Conservation (phyloP, 2,113 vertebrate species). For the Lethenteron reissneri region DNA sequence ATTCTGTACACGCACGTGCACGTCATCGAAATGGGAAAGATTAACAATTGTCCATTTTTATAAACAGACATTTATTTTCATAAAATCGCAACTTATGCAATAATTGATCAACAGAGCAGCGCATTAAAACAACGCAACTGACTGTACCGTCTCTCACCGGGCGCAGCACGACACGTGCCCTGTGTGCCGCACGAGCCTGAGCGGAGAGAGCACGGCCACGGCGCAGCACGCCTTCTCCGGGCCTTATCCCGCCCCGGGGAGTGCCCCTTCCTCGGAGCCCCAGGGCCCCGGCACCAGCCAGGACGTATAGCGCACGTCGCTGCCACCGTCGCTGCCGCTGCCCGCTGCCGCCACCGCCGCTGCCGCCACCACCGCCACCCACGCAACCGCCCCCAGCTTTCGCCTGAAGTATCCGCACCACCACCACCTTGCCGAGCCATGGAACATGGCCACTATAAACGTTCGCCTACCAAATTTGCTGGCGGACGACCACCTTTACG, state of each 20-base stretch:
- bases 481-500: no score
- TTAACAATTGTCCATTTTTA: no score
- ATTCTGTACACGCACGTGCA: no score
- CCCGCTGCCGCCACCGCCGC: not conserved
- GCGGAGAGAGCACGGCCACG: slow-evolving; percentile 30
- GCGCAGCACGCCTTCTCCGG: not conserved
- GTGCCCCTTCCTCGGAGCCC: slow-evolving; percentile 1
- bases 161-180: slow-evolving; percentile 86
- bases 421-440: no score
- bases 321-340: not conserved
- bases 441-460: no score
- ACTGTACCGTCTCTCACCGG: no score
- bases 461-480: no score
- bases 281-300: not conserved
- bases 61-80: no score
- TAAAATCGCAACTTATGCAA: no score
- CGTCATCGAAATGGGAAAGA: no score
- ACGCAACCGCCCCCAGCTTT: not conserved
- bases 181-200: slow-evolving; percentile 81
- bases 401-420: not conserved
- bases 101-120: no score
- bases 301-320: not conserved
- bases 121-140: no score
- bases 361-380: not conserved
- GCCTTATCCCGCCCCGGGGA: not conserved